A percentile compares a stretch with the other conserved stretches of the same genome.
phyloP scores from a whole-genome alignment of 2,113 vertebrate species.

The Odocoileus hemionus region DNA sequence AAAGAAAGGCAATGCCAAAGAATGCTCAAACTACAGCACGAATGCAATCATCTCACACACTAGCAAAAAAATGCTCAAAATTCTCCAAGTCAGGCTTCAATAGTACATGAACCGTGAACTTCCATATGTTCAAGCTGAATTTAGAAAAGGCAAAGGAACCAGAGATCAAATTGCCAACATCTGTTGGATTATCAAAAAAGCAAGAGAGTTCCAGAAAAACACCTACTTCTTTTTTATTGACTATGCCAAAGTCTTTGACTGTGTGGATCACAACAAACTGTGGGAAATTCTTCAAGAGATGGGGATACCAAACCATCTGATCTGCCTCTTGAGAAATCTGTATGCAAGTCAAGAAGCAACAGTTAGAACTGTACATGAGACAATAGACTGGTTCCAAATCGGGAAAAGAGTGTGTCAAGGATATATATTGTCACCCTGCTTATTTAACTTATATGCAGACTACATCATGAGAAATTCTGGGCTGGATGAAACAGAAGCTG shows the following conservation, averaged over 20 bases:
- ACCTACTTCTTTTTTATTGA: background rate
- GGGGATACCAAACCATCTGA: background rate
- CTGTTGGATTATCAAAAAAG: rapidly evolving
- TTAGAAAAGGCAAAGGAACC: background rate
- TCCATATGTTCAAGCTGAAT: background rate
- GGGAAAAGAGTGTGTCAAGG: background rate
- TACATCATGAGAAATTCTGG: background rate
- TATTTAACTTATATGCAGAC: background rate
- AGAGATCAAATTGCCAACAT: background rate
- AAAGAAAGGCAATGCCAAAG: background rate
- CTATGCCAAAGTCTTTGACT: background rate
- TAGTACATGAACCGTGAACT: rapidly evolving
- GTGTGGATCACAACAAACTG: background rate
- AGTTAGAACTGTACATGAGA: background rate
- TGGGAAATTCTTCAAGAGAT: background rate
- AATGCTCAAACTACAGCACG: background rate
- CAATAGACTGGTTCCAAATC: background rate
- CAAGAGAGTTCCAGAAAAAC: background rate
- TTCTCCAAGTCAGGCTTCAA: background rate
- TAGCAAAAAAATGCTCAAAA: background rate
- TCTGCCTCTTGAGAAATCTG: background rate
- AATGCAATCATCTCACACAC: background rate
- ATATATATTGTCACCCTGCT: background rate
- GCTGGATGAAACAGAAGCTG: background rate
- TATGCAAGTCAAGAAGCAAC: background rate